Percentiles rank a stretch among this genome's conserved stretches.
phyloP scores from a whole-genome alignment of 2,888 invertebrate genomes.

The Brachypalpus laphriformis region DNA sequence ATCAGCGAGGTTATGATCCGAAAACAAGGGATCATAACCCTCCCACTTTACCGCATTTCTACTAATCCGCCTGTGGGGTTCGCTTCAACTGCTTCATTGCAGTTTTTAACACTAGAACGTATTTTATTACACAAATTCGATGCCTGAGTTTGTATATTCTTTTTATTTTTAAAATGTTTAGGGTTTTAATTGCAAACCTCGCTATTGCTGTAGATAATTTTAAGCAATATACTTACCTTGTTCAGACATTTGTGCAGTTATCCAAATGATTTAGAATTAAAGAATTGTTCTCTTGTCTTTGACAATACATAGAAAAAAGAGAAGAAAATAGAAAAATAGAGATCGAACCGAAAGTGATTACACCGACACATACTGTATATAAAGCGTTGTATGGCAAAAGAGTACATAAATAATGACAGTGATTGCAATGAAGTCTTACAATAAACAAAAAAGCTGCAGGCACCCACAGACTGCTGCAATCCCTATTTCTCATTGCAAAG shows the following conservation, averaged over 20 bases:
- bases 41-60: too few relatives aligned
- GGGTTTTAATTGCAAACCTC: too few relatives aligned
- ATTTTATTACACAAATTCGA: too few relatives aligned
- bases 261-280: constrained; percentile 19
- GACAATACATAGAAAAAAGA: not conserved
- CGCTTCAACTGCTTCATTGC: too few relatives aligned
- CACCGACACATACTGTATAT: not conserved
- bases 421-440: not conserved
- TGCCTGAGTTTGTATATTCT: too few relatives aligned
- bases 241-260: constrained; percentile 46
- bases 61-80: too few relatives aligned
- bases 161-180: too few relatives aligned
- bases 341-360: not conserved
- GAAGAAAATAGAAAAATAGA: constrained; percentile 1
- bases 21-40: too few relatives aligned
- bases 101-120: too few relatives aligned
- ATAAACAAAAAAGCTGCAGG: not conserved
- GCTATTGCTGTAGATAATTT: not conserved
- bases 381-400: not conserved
- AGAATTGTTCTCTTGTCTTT: constrained; percentile 26
- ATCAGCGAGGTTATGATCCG: too few relatives aligned
- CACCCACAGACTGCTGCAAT: not conserved
- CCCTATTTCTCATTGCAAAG: too few relatives aligned
- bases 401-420: not conserved
- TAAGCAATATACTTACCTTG: constrained; percentile 16